These are phyloP conservation scores for Polyommatus icarus DNA, from an alignment of 2,888 invertebrate genomes.

Conservation along the genomic window DNA sequence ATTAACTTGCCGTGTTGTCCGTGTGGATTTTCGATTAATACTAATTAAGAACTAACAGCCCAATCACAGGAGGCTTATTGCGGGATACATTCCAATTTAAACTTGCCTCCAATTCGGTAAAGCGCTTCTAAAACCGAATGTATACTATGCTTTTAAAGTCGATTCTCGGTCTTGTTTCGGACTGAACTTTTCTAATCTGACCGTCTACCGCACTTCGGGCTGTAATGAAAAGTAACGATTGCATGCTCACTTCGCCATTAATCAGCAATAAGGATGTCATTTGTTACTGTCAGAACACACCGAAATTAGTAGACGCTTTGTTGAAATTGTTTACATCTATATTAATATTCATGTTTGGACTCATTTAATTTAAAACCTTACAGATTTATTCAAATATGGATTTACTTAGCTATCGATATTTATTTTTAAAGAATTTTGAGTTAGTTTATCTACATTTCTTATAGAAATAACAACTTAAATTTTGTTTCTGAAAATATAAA, in stretches of 20 bases:
- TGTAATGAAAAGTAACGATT: slow-evolving; percentile 81
- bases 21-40: slow-evolving; percentile 73
- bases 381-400: neutral
- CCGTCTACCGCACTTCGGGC: slow-evolving; percentile 75
- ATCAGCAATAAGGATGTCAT: slow-evolving; percentile 53
- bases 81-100: slow-evolving; percentile 80
- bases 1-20: slow-evolving; percentile 50
- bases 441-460: no score
- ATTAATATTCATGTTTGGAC: neutral
- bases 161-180: slow-evolving; percentile 75
- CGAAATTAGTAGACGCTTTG: neutral
- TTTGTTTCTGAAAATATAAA: no score
- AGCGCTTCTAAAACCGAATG: slow-evolving; percentile 76
- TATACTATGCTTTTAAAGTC: slow-evolving; percentile 75
- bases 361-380: neutral
- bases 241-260: slow-evolving; percentile 75
- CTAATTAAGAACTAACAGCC: slow-evolving; percentile 79
- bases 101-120: slow-evolving; percentile 74
- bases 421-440: no score
- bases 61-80: slow-evolving; percentile 78
- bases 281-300: neutral
- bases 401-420: no score
- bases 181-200: slow-evolving; percentile 79
- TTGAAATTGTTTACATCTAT: neutral
- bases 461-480: no score